Base-by-base conservation (phyloP, 2,113 vertebrate species). In the Mugil cephalus region DNA sequence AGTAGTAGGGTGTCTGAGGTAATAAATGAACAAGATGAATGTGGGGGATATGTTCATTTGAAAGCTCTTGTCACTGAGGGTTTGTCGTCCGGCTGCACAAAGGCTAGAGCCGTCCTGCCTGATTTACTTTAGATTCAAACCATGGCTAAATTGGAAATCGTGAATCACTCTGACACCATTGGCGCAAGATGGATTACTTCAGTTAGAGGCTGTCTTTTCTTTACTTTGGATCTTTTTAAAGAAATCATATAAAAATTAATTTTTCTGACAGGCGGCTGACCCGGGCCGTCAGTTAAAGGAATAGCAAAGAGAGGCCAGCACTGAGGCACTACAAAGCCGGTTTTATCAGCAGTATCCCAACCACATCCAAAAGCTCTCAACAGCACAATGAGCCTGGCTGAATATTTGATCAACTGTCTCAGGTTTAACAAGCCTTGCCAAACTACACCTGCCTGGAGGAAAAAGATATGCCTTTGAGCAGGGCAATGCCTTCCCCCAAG, bases 111-210 rank as follows among this genome's bases (percentile, higher is more conserved):
- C 39, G 73, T 79, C 91, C 65, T 90, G 82, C 69, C 88, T 90
- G 94, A 94, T 94, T 91, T 93, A 87, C 92, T 94, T 90, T 87
- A 91, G 91, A 94, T 92, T 91, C 91, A 89, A 94, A 93, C 89
- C 7, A 59, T 69, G 83, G 91, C 82, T 91, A 93, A 95, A 95
- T 93, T 95, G 93, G 89, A 94, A 95, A 92, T 82, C 93, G 91
- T 95, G 92, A 95, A 94, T 95, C 94, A 95, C 91, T 93, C 89
- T 94, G 93, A 89, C 80, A 93, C 77, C 72, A 63, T 3, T 54
- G 86, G 87, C 21, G 46, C 0, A 94, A 94, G 94, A 95, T 94
- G 92, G 91, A 95, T 95, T 89, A 91, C 94, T 90, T 85, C 83
- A 62, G 74, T 91, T 94, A 93, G 89, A 90, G 79, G 83, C 81